Conservation (phyloP, 2,113 vertebrate species). For the Lipotes vexillifer region DNA sequence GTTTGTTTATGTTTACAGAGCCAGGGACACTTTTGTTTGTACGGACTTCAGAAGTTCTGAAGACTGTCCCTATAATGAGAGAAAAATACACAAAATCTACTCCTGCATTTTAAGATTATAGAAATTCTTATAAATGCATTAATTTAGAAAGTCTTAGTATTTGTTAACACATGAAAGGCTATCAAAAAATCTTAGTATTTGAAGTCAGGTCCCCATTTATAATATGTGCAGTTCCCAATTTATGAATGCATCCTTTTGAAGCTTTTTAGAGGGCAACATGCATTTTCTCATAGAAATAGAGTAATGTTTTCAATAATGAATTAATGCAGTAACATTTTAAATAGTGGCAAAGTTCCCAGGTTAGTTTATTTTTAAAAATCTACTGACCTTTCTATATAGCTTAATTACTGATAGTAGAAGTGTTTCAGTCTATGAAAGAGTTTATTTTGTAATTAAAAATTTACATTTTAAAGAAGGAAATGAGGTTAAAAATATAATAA, state of each 20-base stretch:
- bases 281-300: background rate
- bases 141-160: conserved; percentile 33
- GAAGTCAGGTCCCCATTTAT: background rate
- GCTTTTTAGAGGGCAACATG: background rate
- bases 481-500: background rate
- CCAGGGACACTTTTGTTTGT: conserved; percentile 50
- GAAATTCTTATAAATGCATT: conserved; percentile 3
- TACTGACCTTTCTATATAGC: background rate
- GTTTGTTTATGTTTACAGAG: background rate
- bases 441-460: conserved; percentile 27
- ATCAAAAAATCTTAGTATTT: background rate
- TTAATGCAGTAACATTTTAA: background rate
- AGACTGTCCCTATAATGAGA: conserved; percentile 46
- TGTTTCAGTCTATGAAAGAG: background rate
- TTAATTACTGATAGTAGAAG: conserved; percentile 30
- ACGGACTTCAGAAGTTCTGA: conserved; percentile 29
- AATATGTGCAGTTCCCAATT: background rate
- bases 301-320: conserved; percentile 10
- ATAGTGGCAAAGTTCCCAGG: background rate
- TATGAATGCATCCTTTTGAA: background rate
- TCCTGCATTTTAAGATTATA: conserved; percentile 36
- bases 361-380: background rate
- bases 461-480: conserved; percentile 20
- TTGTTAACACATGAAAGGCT: background rate
- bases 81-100: background rate